Evolutionary conservation across 2,888 invertebrate genomes (phyloP).

Genomic region (Acleris literana): DNA sequence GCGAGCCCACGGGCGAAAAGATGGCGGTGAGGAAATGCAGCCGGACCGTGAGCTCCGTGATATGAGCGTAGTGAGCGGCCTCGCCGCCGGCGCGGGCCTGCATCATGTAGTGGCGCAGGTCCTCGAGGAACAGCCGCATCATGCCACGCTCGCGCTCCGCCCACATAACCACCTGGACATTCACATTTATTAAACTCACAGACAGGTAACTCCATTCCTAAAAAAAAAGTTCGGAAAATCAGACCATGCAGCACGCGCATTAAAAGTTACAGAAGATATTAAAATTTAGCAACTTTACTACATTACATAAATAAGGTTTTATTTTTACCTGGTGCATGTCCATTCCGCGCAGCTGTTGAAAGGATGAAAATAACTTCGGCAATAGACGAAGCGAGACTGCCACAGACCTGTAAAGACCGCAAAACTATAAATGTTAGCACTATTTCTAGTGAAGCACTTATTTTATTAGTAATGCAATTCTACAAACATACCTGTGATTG

Average conservation of each 20-base stretch:
- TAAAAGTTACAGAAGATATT: too few species aligned
- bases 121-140: conserved; percentile 96
- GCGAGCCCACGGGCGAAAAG: conserved; percentile 95
- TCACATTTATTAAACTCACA: neutral
- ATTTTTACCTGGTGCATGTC: conserved; percentile 89
- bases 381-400: conserved; percentile 94
- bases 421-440: neutral
- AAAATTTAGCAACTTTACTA: too few species aligned
- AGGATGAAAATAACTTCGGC: conserved; percentile 95
- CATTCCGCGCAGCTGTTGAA: conserved; percentile 93
- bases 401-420: conserved; percentile 86
- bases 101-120: conserved; percentile 87
- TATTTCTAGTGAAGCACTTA: neutral
- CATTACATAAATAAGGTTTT: too few species aligned
- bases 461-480: conserved; percentile 3
- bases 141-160: conserved; percentile 95
- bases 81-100: conserved; percentile 51
- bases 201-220: neutral
- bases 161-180: conserved; percentile 90
- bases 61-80: conserved; percentile 84
- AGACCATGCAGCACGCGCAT: too few species aligned
- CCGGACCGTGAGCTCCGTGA: conserved; percentile 95
- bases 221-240: too few species aligned
- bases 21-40: conserved; percentile 96
- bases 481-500: conserved; percentile 85